Percentiles rank a stretch among this genome's conserved stretches.
These are phyloP conservation scores for Aspidoscelis tigris DNA, from an alignment of 2,113 vertebrate species.

Conservation along the genomic window DNA sequence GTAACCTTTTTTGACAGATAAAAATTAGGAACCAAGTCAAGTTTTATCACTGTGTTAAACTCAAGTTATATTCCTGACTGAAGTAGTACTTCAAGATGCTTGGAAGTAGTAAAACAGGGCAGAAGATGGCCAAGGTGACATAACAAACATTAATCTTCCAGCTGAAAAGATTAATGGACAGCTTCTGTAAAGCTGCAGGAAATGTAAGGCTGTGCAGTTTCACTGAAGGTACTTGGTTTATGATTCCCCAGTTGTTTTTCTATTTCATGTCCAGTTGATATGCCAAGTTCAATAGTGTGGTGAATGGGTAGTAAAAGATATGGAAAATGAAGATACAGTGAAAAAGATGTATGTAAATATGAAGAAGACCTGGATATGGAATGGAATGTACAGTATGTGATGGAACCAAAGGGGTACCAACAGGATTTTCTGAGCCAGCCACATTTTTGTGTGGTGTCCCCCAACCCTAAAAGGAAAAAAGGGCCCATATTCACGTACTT, in stretches of 20 bases:
- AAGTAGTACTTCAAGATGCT: background rate
- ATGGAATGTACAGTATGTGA: background rate
- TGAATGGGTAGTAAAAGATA: conserved; percentile 54
- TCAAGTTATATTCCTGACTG: background rate
- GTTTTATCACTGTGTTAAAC: conserved; percentile 18
- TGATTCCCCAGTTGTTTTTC: conserved; percentile 30
- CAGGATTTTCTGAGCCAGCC: background rate
- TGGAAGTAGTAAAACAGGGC: background rate
- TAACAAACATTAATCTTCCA: conserved; percentile 18
- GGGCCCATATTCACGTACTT: too few relatives aligned
- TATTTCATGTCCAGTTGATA: conserved; percentile 40
- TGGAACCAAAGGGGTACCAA: background rate
- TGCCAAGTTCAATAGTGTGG: conserved; percentile 59
- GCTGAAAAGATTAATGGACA: conserved; percentile 11
- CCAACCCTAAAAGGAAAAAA: too few relatives aligned
- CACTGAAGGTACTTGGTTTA: conserved; percentile 39
- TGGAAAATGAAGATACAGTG: conserved; percentile 28
- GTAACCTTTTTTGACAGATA: background rate
- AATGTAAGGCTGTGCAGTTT: conserved; percentile 41
- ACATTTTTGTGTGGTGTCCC: too few relatives aligned
- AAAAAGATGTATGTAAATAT: background rate
- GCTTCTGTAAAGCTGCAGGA: conserved; percentile 21
- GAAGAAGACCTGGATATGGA: background rate
- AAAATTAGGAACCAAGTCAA: background rate
- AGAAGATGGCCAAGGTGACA: conserved; percentile 39